phyloP scores from a whole-genome alignment of 2,888 invertebrate genomes.

The Palloptera scutellata region DNA sequence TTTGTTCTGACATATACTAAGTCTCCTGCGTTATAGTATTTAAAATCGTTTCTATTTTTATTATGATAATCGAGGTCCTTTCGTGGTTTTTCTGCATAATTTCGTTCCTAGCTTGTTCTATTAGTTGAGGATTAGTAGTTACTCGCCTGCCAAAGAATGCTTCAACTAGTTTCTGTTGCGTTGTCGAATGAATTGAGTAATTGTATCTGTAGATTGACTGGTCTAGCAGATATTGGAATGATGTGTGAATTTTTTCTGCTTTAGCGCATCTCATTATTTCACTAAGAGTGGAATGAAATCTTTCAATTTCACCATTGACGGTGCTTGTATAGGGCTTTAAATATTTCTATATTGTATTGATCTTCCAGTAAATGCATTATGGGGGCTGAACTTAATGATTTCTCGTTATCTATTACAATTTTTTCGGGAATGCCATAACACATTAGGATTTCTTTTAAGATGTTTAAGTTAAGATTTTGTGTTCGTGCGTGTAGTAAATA shows the following conservation, averaged over 20 bases:
- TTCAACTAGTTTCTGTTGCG: background rate
- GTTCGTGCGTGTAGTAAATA: constrained; percentile 14
- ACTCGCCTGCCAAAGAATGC: constrained; percentile 2
- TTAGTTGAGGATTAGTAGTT: constrained; percentile 4
- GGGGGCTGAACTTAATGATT: constrained; percentile 28
- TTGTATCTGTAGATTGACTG: background rate
- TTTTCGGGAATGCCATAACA: constrained; percentile 25
- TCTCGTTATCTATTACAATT: constrained; percentile 31
- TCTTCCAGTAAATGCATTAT: background rate
- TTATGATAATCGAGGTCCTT: background rate
- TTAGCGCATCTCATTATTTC: no score
- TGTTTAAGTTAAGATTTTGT: constrained; percentile 10
- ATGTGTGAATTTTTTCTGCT: background rate
- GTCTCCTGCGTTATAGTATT: background rate
- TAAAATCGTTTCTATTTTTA: background rate
- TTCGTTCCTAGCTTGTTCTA: constrained; percentile 7
- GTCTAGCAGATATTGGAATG: background rate
- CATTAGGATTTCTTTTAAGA: constrained; percentile 13
- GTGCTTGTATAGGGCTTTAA: constrained; percentile 8
- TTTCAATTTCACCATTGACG: background rate
- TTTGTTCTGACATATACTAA: background rate
- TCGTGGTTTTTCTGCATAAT: background rate
- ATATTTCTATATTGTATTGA: constrained; percentile 1
- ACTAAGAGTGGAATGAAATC: background rate
- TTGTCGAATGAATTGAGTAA: background rate